phyloP scores from a whole-genome alignment of 2,113 vertebrate species.

The Toxostoma redivivum region DNA sequence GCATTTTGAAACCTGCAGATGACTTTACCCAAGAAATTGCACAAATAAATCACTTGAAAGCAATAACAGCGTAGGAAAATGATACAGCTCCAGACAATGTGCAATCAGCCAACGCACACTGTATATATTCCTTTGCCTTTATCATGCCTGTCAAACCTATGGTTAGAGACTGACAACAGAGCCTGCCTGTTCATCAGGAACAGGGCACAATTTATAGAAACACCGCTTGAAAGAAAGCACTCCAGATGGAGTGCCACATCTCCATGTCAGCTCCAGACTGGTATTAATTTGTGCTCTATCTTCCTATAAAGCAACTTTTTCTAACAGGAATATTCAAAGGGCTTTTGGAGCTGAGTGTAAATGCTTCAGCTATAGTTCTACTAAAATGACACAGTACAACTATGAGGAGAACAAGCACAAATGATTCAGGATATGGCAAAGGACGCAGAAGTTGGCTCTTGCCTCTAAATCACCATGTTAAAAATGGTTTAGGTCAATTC shows the following conservation, averaged over 20 bases:
- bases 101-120: slow-evolving; percentile 6
- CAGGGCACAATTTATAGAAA: background rate
- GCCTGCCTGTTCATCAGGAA: background rate
- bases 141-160: background rate
- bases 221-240: background rate
- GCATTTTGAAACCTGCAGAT: slow-evolving; percentile 23
- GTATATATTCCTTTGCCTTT: slow-evolving; percentile 14
- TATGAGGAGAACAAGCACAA: background rate
- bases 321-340: background rate
- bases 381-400: background rate
- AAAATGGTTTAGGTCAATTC: background rate
- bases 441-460: background rate
- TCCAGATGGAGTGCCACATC: slow-evolving; percentile 2
- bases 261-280: background rate
- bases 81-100: slow-evolving; percentile 33
- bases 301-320: background rate
- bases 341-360: background rate
- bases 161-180: background rate
- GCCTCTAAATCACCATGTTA: background rate
- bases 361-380: background rate
- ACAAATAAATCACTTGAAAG: slow-evolving; percentile 51
- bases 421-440: background rate
- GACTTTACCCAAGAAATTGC: slow-evolving; percentile 37
- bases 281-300: background rate
- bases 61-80: slow-evolving; percentile 20